Evolutionary conservation across 2,888 invertebrate species (phyloP).

Genomic region (Eumerus sabulonum): DNA sequence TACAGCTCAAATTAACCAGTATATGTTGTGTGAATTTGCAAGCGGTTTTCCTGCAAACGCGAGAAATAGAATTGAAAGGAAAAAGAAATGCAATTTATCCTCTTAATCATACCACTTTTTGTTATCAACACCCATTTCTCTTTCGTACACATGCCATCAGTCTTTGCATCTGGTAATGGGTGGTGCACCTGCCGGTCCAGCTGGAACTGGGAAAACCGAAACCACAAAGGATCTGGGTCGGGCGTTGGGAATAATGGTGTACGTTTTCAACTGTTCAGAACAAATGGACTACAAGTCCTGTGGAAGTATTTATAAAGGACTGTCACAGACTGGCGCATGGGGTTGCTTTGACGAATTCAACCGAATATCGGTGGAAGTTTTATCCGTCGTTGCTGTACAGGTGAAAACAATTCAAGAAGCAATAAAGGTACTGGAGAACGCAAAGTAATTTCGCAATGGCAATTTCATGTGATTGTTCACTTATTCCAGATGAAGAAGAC

Average conservation of each 20-base stretch:
- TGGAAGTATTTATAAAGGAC: constrained; percentile 96
- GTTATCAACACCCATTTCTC: constrained; percentile 22
- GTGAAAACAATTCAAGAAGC: constrained; percentile 93
- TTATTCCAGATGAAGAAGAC: constrained; percentile 82
- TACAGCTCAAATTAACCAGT: too few relatives aligned
- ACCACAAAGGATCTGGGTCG: constrained; percentile 98
- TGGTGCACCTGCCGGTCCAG: constrained; percentile 97
- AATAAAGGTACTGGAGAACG: constrained; percentile 81
- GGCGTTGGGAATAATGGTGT: constrained; percentile 98
- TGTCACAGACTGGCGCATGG: constrained; percentile 97
- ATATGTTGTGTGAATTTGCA: too few relatives aligned
- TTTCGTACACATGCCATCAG: constrained; percentile 72
- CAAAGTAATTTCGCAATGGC: constrained; percentile 73
- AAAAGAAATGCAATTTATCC: constrained; percentile 19
- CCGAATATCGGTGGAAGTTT: constrained; percentile 96
- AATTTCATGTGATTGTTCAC: constrained; percentile 58
- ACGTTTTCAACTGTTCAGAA: constrained; percentile 98
- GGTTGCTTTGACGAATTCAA: constrained; percentile 99
- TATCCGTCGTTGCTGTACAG: constrained; percentile 97
- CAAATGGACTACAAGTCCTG: constrained; percentile 99
- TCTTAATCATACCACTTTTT: constrained; percentile 26
- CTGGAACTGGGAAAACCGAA: constrained; percentile 97
- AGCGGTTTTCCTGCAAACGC: not conserved
- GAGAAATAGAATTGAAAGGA: constrained; percentile 15
- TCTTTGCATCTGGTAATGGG: constrained; percentile 96